phyloP scores from a whole-genome alignment of 2,888 invertebrate species.

The Branchellion lobata region DNA sequence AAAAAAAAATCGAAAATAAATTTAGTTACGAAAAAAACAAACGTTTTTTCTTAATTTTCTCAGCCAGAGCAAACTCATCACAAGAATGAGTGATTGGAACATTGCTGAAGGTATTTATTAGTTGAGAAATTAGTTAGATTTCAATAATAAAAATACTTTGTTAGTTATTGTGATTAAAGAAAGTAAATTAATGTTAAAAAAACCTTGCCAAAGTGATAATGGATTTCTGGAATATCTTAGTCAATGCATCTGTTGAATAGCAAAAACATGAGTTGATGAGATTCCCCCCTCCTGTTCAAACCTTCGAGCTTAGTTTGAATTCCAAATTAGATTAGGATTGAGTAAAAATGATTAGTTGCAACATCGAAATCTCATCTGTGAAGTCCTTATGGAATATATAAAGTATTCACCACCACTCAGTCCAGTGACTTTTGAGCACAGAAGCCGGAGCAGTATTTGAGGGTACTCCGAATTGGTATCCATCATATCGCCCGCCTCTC shows the following conservation, averaged over 20 bases:
- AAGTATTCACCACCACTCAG: background rate
- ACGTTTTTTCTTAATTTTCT: constrained; percentile 61
- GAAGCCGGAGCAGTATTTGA: background rate
- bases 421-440: background rate
- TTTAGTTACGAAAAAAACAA: constrained; percentile 51
- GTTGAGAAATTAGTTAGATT: background rate
- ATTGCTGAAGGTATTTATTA: constrained; percentile 24
- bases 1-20: background rate
- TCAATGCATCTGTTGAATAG: constrained; percentile 55
- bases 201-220: constrained; percentile 58
- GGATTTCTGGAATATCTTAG: constrained; percentile 57
- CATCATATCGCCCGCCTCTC: background rate
- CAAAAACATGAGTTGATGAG: background rate
- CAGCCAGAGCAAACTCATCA: constrained; percentile 60
- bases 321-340: too few species aligned
- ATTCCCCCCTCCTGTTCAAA: background rate
- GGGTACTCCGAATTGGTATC: background rate
- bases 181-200: background rate
- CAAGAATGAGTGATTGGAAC: constrained; percentile 52
- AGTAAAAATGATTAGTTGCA: too few species aligned
- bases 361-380: too few species aligned
- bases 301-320: too few species aligned
- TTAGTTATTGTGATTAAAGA: background rate
- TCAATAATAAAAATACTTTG: background rate
- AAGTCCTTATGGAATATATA: background rate